Conservation (phyloP, 2,797 vertebrate species). For the Pogoniulus pusillus region DNA sequence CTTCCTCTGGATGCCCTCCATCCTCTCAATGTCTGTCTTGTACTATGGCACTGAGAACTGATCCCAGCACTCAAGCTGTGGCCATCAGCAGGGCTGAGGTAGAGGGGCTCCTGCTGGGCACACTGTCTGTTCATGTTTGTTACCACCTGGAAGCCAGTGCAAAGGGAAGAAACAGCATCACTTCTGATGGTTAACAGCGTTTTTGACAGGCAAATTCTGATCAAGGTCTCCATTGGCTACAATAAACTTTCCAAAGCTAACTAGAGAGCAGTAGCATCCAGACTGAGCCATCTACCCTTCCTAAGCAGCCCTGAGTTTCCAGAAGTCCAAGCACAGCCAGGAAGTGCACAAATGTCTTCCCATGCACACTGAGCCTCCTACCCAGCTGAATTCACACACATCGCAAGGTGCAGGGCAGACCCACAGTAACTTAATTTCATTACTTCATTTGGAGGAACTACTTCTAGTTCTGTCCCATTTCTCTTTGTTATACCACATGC, state of each 20-base stretch:
- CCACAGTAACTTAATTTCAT: constrained; percentile 7
- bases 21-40: too few species aligned
- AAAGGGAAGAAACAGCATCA: not conserved
- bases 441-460: constrained; percentile 42
- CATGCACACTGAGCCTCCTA: not conserved
- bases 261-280: not conserved
- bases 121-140: not conserved
- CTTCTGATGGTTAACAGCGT: not conserved
- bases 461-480: constrained; percentile 5
- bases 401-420: not conserved
- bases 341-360: not conserved
- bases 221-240: not conserved
- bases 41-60: too few species aligned
- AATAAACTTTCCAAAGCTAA: not conserved
- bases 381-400: not conserved
- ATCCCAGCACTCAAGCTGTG: too few species aligned
- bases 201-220: not conserved
- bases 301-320: not conserved
- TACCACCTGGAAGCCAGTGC: not conserved
- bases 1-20: too few species aligned
- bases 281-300: not conserved
- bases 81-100: too few species aligned
- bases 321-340: not conserved
- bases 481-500: not conserved
- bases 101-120: too few species aligned